phyloP scores from a whole-genome alignment of 2,797 vertebrate genomes.

The Hypotaenidia philippensis region DNA sequence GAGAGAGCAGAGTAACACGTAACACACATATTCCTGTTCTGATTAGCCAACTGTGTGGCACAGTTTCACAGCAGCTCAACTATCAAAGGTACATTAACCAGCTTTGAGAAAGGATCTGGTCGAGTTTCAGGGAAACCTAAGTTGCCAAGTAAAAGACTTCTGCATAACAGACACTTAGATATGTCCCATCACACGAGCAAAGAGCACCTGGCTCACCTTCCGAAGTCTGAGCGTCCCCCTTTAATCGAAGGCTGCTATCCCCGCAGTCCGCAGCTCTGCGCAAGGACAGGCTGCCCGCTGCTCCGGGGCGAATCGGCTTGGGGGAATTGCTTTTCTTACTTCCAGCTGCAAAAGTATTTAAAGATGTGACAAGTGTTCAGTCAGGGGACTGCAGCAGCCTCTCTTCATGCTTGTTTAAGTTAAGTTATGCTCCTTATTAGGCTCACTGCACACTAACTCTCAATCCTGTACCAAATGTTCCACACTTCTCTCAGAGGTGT shows the following conservation, averaged over 20 bases:
- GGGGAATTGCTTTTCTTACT: conserved; percentile 88
- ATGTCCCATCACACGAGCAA: no score
- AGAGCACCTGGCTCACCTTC: conserved; percentile 76
- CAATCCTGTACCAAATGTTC: background rate
- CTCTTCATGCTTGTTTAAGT: background rate
- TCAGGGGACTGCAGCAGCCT: background rate
- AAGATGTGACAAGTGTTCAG: background rate
- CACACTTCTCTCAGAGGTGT: background rate
- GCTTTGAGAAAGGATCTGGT: background rate
- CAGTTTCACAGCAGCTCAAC: background rate
- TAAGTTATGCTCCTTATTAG: background rate
- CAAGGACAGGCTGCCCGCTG: conserved; percentile 83
- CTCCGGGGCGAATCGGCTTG: conserved; percentile 82
- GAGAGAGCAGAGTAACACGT: background rate
- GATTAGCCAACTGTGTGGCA: rapidly evolving
- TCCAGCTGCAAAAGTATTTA: conserved; percentile 70
- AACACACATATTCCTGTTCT: rapidly evolving
- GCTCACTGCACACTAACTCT: background rate
- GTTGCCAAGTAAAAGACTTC: background rate
- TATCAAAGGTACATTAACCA: rapidly evolving
- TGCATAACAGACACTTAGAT: background rate
- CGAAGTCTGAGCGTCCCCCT: conserved; percentile 81
- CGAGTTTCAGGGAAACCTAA: background rate
- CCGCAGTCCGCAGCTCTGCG: conserved; percentile 85
- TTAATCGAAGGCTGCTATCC: conserved; percentile 82